These are phyloP conservation scores for Dipodomys merriami DNA, from an alignment of 2,113 vertebrate genomes.

Conservation along the genomic window DNA sequence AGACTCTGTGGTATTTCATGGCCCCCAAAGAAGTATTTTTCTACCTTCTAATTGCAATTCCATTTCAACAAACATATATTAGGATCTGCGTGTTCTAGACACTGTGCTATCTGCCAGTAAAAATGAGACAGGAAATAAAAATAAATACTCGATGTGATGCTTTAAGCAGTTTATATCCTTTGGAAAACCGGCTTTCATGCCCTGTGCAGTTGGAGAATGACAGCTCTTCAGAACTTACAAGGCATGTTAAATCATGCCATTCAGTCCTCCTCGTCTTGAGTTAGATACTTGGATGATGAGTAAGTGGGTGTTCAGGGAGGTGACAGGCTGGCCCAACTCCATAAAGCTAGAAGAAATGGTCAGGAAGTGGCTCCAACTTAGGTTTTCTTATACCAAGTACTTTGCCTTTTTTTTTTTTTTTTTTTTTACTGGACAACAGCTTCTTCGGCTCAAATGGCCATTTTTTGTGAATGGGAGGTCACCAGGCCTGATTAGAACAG, in stretches of 20 bases:
- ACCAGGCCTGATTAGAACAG: background rate
- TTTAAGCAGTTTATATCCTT: conserved; percentile 2
- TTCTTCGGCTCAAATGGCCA: background rate
- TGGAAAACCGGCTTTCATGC: background rate
- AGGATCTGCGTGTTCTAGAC: background rate
- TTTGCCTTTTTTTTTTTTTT: background rate
- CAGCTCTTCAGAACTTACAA: background rate
- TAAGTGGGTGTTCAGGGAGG: background rate
- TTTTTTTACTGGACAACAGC: background rate
- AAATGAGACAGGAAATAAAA: conserved; percentile 42
- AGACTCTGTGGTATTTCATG: background rate
- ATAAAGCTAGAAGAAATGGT: background rate
- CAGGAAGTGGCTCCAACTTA: background rate
- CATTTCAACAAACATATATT: background rate
- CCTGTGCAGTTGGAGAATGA: conserved; percentile 16
- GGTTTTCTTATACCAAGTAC: background rate
- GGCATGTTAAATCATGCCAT: background rate
- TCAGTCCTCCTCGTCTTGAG: background rate
- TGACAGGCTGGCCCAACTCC: background rate
- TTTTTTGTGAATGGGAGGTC: background rate
- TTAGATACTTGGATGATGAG: background rate
- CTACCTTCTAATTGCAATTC: conserved; percentile 19
- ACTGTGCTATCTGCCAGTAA: background rate
- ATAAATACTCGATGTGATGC: background rate
- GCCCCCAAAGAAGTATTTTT: background rate